A percentile compares a stretch with the other conserved stretches of the same genome.
phyloP scores from a whole-genome alignment of 2,113 vertebrate species.

The Festucalex cinctus region DNA sequence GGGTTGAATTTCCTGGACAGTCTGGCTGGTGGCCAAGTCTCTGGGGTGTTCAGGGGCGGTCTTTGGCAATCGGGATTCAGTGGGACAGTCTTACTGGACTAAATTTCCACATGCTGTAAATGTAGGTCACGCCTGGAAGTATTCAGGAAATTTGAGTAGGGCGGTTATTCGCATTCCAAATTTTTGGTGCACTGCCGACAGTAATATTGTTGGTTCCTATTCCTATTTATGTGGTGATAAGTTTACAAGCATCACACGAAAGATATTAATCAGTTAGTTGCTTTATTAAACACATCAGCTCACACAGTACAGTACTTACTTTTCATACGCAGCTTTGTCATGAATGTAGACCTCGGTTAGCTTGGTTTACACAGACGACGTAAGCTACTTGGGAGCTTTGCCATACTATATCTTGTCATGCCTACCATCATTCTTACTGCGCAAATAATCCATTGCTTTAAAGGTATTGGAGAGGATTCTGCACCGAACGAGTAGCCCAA shows the following conservation, averaged over 20 bases:
- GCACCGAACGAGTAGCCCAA: too few species aligned
- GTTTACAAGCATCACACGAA: conserved; percentile 4
- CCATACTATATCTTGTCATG: neutral
- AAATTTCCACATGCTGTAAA: conserved; percentile 34
- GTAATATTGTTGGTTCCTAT: conserved; percentile 9
- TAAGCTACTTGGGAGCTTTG: neutral
- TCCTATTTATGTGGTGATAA: neutral
- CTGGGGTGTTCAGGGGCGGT: conserved; percentile 24
- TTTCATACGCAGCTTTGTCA: neutral
- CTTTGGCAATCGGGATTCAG: conserved; percentile 20
- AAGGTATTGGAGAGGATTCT: too few species aligned
- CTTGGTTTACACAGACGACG: neutral
- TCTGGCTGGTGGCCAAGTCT: conserved; percentile 30
- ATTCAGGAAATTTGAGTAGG: conserved; percentile 33
- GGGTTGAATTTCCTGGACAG: conserved; percentile 50
- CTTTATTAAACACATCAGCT: conserved; percentile 18
- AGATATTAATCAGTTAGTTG: conserved; percentile 11
- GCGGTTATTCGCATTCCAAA: conserved; percentile 6
- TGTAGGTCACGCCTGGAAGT: conserved; percentile 56
- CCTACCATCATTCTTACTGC: neutral
- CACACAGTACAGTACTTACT: conserved; percentile 18
- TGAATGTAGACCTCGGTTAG: neutral
- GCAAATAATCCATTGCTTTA: conserved; percentile 1
- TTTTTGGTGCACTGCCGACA: neutral
- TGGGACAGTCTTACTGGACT: conserved; percentile 17